A percentile compares a stretch with the other conserved stretches of the same genome.
Evolutionary conservation across 2,888 invertebrate species (phyloP).

Genomic region (Actias luna): DNA sequence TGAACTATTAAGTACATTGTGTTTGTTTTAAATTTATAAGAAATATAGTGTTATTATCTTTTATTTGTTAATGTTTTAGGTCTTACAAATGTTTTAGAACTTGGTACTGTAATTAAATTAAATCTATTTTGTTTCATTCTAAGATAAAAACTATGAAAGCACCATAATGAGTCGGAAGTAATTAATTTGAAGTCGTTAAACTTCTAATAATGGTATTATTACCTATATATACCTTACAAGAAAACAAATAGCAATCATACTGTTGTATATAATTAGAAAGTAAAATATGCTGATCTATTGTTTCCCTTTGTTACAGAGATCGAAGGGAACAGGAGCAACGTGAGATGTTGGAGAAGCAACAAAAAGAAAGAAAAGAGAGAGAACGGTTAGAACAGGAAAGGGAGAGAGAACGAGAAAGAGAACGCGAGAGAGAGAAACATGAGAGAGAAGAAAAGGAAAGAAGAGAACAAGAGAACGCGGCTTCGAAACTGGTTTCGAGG

Average conservation of each 20-base stretch:
- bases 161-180: no score
- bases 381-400: slow-evolving; percentile 84
- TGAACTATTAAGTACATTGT: background rate
- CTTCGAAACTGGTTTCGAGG: slow-evolving; percentile 91
- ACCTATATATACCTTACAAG: no score
- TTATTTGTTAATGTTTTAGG: no score
- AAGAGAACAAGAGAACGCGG: slow-evolving; percentile 86
- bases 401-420: slow-evolving; percentile 78
- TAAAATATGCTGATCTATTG: slow-evolving; percentile 14
- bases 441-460: slow-evolving; percentile 80
- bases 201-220: no score
- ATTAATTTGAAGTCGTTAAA: no score
- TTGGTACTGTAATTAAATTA: no score
- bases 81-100: no score
- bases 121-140: no score
- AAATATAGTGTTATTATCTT: no score
- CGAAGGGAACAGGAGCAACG: slow-evolving; percentile 78
- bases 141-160: no score
- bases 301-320: slow-evolving; percentile 55
- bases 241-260: no score
- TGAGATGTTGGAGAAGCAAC: slow-evolving; percentile 85
- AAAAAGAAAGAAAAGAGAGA: slow-evolving; percentile 84
- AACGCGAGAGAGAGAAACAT: slow-evolving; percentile 76
- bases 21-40: background rate
- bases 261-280: background rate